These are phyloP conservation scores for Calonectris borealis DNA, from an alignment of 2,113 vertebrate species.

Conservation along the genomic window DNA sequence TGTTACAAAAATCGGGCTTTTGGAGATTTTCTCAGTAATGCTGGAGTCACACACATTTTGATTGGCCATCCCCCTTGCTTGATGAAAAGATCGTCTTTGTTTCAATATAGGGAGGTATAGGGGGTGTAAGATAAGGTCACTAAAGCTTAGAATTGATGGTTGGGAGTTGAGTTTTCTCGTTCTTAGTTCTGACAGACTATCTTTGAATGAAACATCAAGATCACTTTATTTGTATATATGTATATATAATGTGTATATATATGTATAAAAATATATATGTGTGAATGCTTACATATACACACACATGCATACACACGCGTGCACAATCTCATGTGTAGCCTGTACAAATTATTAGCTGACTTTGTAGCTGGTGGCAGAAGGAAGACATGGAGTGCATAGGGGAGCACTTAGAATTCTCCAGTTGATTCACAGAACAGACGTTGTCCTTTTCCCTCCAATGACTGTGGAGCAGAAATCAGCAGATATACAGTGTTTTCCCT, in stretches of 20 bases:
- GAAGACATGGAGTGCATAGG: accelerated
- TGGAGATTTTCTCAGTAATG: neutral
- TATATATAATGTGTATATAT: neutral
- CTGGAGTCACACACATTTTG: neutral
- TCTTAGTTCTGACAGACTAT: neutral
- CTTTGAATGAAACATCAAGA: neutral
- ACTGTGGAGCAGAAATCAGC: neutral
- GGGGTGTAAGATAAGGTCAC: neutral
- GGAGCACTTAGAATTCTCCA: neutral
- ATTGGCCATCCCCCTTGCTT: neutral
- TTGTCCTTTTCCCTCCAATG: neutral
- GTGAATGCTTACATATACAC: neutral
- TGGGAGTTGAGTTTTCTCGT: neutral
- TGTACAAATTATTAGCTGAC: neutral
- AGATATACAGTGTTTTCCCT: neutral
- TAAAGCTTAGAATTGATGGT: neutral
- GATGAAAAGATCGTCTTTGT: neutral
- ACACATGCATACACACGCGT: neutral
- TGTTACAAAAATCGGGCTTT: neutral
- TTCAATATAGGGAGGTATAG: neutral
- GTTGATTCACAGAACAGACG: neutral
- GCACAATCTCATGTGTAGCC: neutral
- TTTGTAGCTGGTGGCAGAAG: neutral
- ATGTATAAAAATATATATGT: neutral
- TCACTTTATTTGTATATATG: neutral